Evolutionary conservation across 2,797 vertebrate genomes (phyloP), one percentile per base, ranked within the genome.

Genomic region (Oreonectes daqikongensis): DNA sequence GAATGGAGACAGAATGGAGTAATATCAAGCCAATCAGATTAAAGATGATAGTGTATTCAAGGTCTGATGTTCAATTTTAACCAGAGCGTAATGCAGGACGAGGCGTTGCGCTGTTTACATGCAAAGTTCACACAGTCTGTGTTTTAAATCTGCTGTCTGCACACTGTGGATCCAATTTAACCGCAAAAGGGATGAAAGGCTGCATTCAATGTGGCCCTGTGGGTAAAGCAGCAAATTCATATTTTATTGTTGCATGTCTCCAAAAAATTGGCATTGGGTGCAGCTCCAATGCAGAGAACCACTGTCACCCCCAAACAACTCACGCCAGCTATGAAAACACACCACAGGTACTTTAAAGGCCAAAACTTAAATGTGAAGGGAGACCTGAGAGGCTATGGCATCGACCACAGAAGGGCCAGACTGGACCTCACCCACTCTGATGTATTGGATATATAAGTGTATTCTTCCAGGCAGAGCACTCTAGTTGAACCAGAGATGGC

Each of bases 21-120:
- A 81, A 83, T 69, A 79, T 85, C 76, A 77, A 24, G 50, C 63
- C 81, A 46, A 80, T 73, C 79, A 82, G 75, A 82, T 84, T 84
- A 82, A 69, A 78, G 81, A 82, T 69, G 71, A 61, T 5, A 68
- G 46, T 44, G 60, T 67, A 61, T 69, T 69, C 46, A 55, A 55
- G 71, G 68, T 75, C 26, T 42, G 44, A 78, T 68, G 61, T 69
- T 63, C 53, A 32, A 67, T 26, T 63, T 59, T 38, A 72, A 66
- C 30, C 32, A 24, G 65, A 60, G 22, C 35, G 14, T 50, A 42
- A 18, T 24, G 44, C 24, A 46, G 64, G 71, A 66, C 1, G 18
- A 55, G 74, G 22, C 5, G 9, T 18, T n/a, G 69, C 14, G 42
- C 44, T 48, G 55, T 40, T 57, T 67, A 71, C 71, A 78, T 50